Base-by-base conservation (phyloP, 2,888 invertebrate species). In the Thereva nobilitata region DNA sequence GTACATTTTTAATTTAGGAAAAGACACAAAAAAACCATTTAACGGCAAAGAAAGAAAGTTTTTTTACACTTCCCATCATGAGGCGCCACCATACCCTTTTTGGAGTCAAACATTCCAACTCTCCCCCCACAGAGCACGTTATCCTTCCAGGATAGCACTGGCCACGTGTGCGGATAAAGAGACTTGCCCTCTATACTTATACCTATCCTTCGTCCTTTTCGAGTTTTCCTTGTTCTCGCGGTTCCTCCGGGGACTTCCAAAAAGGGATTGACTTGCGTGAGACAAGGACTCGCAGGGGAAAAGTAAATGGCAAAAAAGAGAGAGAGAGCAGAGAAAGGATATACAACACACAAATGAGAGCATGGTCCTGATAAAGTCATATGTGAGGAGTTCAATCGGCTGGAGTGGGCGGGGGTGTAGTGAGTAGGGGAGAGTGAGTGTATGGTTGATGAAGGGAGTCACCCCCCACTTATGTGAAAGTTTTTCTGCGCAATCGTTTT, bases 401-500 rank as follows among this genome's bases (percentile, higher is more conserved):
- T 23, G 23, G 23, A 23, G 23, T 23, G 23, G 23, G 23, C 23
- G 23, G 2, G 23, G 49, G 40, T 41, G 8, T 10, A 23, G 37
- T 37, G 40, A 59, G 40, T 10, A 40, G 40, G 49, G 35, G 8
- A 4, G n/a, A 37, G 34, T n/a, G 37, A 8, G 49, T 37, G 10
- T n/a, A n/a, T n/a, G 49, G 59, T 34, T 8, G 47, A 37, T 4
- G 10, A 12, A 0, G 38, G 8, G 23, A 10, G 45, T 44, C 23
- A 35, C 37, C 37, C 47, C 12, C 38, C 23, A 6, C 23, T 37
- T 23, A 49, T 61, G 10, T 40, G 37, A 10, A 10, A 53, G 6
- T 53, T 53, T 50, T 40, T 61, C 23, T 61, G 50, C 61, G 61
- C 61, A 40, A 40, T 38, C 53, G 53, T 38, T 53, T n/a, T 23